Evolutionary conservation across 1,140 invertebrate species (phyloP).

Genomic region (Anadara kagoshimensis): DNA sequence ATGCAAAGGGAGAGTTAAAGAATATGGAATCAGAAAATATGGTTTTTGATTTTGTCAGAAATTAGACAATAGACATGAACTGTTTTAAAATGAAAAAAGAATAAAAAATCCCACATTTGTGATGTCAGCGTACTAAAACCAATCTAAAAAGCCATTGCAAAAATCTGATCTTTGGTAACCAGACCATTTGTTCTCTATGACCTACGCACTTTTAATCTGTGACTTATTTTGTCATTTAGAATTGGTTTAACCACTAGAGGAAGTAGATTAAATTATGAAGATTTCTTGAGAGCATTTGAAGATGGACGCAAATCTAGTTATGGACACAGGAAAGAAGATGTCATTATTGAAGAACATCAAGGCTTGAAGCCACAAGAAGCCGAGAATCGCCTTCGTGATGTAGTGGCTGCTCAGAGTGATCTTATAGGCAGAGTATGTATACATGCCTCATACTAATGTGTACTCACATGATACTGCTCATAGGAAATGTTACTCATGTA

Average conservation of each 20-base stretch:
- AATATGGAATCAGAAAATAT: no score
- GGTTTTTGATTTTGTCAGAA: no score
- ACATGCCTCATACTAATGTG: not conserved
- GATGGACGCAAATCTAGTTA: slow-evolving; percentile 68
- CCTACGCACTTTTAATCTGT: not conserved
- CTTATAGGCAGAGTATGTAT: slow-evolving; percentile 54
- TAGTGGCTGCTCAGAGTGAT: slow-evolving; percentile 54
- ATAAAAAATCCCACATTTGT: no score
- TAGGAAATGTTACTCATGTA: no score
- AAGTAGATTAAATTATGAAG: slow-evolving; percentile 63
- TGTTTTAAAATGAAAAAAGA: no score
- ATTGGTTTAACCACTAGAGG: slow-evolving; percentile 62
- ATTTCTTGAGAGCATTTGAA: slow-evolving; percentile 69
- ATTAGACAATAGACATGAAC: no score
- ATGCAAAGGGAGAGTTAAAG: no score
- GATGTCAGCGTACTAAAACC: no score
- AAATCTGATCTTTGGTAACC: not conserved
- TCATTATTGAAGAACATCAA: slow-evolving; percentile 53
- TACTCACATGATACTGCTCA: not conserved
- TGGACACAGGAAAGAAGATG: slow-evolving; percentile 41
- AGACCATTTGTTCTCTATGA: not conserved
- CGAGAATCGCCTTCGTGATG: slow-evolving; percentile 56
- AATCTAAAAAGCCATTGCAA: no score
- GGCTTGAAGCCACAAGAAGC: slow-evolving; percentile 58
- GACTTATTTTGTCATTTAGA: slow-evolving; percentile 43